Evolutionary conservation across 2,113 vertebrate species (phyloP).

Genomic region (Cranoglanis bouderius): DNA sequence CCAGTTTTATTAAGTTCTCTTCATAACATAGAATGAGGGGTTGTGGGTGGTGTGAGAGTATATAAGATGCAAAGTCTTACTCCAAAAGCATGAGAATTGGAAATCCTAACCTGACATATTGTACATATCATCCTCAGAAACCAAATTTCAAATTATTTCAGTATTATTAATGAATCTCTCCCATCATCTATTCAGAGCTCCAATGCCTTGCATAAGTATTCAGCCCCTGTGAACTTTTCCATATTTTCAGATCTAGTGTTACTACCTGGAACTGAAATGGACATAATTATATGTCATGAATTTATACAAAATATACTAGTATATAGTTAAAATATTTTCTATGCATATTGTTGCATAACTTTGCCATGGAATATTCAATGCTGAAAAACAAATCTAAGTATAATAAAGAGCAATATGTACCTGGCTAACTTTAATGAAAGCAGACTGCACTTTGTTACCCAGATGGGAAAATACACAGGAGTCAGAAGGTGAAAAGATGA

Average conservation of each 20-base stretch:
- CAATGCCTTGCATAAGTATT: neutral
- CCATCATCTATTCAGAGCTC: neutral
- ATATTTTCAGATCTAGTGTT: neutral
- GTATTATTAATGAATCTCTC: neutral
- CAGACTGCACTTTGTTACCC: neutral
- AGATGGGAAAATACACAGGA: slow-evolving; percentile 17
- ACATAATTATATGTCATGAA: neutral
- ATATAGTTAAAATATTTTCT: neutral
- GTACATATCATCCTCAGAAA: neutral
- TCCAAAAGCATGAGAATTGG: neutral
- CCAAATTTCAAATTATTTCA: neutral
- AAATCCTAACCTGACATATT: neutral
- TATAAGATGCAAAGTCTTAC: neutral
- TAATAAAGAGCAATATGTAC: neutral
- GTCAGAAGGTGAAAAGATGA: slow-evolving; percentile 32
- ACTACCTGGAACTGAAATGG: neutral
- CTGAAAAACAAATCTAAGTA: neutral
- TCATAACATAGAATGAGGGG: neutral
- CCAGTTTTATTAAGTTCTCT: neutral
- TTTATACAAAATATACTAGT: too few species aligned
- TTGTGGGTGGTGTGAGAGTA: neutral
- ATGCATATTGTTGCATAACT: neutral
- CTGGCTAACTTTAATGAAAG: neutral
- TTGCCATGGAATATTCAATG: neutral
- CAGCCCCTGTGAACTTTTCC: neutral